These are phyloP conservation scores for Callipepla squamata DNA, from an alignment of 2,113 vertebrate species.

Conservation along the genomic window DNA sequence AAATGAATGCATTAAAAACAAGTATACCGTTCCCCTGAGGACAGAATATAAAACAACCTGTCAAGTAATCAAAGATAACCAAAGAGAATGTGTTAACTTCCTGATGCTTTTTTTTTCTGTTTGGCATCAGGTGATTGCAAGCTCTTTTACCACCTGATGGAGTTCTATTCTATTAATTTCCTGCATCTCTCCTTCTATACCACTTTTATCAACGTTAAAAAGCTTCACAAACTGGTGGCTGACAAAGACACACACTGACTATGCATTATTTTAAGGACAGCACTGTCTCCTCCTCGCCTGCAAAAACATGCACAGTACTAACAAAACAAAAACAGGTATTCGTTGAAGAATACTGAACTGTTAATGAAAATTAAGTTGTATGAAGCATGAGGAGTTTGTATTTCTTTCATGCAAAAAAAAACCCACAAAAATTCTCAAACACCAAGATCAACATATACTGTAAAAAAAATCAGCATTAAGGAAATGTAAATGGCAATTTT, in stretches of 20 bases:
- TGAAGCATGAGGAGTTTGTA: neutral
- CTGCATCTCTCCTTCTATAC: neutral
- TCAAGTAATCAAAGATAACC: slow-evolving; percentile 59
- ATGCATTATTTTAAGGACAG: slow-evolving; percentile 33
- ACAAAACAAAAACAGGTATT: neutral
- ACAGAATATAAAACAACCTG: slow-evolving; percentile 58
- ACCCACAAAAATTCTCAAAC: neutral
- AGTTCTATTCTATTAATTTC: slow-evolving; percentile 41
- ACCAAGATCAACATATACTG: neutral
- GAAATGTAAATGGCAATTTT: neutral
- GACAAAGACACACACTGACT: slow-evolving; percentile 32
- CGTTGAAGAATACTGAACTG: neutral
- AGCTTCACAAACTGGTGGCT: neutral
- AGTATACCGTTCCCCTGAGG: slow-evolving; percentile 34
- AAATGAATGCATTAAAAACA: slow-evolving; percentile 25
- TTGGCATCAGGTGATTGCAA: slow-evolving; percentile 48
- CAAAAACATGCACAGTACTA: neutral
- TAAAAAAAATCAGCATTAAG: neutral
- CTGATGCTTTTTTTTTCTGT: slow-evolving; percentile 48
- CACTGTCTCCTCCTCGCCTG: neutral
- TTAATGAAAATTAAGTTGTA: slow-evolving; percentile 30
- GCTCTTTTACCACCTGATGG: slow-evolving; percentile 36
- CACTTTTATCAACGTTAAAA: slow-evolving; percentile 6
- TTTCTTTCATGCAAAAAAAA: neutral
- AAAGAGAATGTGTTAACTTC: slow-evolving; percentile 62